Evolutionary conservation across 2,797 vertebrate species (phyloP), one percentile per base, ranked within the genome.

Genomic region (Anniella stebbinsi): DNA sequence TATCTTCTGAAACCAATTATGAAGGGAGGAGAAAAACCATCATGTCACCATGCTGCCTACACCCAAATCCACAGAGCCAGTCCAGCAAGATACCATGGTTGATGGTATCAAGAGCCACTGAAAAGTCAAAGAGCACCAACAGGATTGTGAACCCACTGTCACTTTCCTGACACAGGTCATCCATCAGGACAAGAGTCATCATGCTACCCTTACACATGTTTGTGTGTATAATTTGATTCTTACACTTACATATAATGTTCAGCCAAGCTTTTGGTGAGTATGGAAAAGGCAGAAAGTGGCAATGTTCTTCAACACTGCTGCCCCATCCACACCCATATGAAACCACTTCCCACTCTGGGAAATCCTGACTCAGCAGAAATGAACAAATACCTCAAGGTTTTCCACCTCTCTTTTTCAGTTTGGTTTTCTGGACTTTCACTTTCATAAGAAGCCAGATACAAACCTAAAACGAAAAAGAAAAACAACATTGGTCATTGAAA

Each of bases 361-460:
- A 91, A 81, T 54, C 86, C 45, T 38, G 38, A 76, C 48, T 36
- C 0, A 36, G 57, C 3, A 36, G 38, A 93, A 94, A 85, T 1
- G 8, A 89, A 72, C 5, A 11, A 7, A 95, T 96, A 98, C 97
- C 97, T 96, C 94, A 98, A 95, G 63, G 97, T 96, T 97, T 98
- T 97, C 97, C 97, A 98, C 89, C 97, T 97, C 92, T 98, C 97
- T 92, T 97, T 97, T 94, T 98, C 97, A 63, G 97, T 97, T 93
- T 97, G 97, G 93, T 97, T 98, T 94, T 98, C 97, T 0, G 97
- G 97, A 89, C 97, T 98, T 94, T 98, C 97, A 91, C 97, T 98
- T 95, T 98, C 97, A 92, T 98, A 98, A 66, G 97, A 98, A 94
- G 97, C 97, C 96, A 98, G 93, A 95, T 97, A 98, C 89, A 98